These are phyloP conservation scores for Nasonia giraulti DNA, from an alignment of 1,140 invertebrate species.

Conservation along the genomic window DNA sequence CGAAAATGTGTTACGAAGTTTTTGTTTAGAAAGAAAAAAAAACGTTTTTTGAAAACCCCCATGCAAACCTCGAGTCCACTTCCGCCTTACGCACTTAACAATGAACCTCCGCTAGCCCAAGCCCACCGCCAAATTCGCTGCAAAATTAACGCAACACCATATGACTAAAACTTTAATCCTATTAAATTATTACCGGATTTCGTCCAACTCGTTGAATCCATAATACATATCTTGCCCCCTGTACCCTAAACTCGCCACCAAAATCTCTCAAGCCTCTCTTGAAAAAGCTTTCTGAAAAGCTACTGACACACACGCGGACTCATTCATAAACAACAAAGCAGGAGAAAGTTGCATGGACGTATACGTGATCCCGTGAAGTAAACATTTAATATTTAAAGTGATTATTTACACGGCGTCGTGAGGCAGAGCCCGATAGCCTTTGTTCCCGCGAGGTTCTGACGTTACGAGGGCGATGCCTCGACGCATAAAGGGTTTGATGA, in stretches of 20 bases:
- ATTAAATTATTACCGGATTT: too few relatives aligned
- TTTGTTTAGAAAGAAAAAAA: too few relatives aligned
- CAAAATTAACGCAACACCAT: too few relatives aligned
- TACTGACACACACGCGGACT: not conserved
- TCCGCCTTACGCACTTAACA: too few relatives aligned
- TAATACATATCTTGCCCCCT: too few relatives aligned
- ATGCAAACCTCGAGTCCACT: too few relatives aligned
- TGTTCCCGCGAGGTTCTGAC: not conserved
- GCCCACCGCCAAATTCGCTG: too few relatives aligned
- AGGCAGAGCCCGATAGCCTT: not conserved
- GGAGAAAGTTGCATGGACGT: not conserved
- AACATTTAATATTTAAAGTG: conserved; percentile 23
- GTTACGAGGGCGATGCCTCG: not conserved
- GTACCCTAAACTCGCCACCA: not conserved
- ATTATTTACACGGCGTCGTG: not conserved
- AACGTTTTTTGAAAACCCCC: too few relatives aligned
- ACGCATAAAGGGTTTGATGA: not conserved
- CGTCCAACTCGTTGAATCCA: too few relatives aligned
- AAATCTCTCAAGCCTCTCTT: not conserved
- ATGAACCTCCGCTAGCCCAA: too few relatives aligned
- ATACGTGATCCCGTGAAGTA: not conserved
- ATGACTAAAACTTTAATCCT: too few relatives aligned
- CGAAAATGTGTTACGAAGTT: too few relatives aligned
- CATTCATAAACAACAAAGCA: not conserved
- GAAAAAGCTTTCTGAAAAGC: not conserved